phyloP scores from a whole-genome alignment of 2,113 vertebrate species.

The Propithecus coquereli region DNA sequence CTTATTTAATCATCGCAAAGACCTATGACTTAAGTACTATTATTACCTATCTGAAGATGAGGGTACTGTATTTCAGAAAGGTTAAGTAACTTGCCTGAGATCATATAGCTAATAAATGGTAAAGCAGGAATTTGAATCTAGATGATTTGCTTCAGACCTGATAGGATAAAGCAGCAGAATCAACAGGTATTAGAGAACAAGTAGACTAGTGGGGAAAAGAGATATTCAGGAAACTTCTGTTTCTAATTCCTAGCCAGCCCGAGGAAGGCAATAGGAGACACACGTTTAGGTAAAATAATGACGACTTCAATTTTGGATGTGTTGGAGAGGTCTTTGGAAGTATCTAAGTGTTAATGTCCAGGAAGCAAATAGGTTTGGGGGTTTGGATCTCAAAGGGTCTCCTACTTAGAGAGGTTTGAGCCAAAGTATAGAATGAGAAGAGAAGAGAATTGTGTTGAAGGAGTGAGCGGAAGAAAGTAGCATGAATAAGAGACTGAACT shows the following conservation, averaged over 20 bases:
- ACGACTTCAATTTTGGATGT: not conserved
- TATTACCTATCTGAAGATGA: not conserved
- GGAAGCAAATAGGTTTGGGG: not conserved
- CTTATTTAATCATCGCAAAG: not conserved
- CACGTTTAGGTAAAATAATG: not conserved
- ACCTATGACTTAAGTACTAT: not conserved
- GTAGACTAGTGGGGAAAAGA: not conserved
- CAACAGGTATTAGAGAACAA: not conserved
- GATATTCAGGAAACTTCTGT: not conserved
- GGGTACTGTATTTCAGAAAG: not conserved
- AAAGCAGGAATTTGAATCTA: not conserved
- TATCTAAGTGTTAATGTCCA: not conserved
- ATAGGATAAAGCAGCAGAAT: not conserved
- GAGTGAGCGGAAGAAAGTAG: not conserved
- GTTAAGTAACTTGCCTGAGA: not conserved
- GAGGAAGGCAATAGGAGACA: not conserved
- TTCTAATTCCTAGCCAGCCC: not conserved
- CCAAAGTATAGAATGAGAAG: not conserved
- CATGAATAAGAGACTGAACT: not conserved
- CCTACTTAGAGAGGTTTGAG: not conserved
- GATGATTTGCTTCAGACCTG: not conserved
- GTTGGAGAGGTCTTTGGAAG: not conserved
- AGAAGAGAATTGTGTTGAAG: not conserved
- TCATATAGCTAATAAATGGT: not conserved
- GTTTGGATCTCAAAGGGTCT: not conserved